Conservation (phyloP, 2,113 vertebrate genomes). For the Telmatochromis sp. region DNA sequence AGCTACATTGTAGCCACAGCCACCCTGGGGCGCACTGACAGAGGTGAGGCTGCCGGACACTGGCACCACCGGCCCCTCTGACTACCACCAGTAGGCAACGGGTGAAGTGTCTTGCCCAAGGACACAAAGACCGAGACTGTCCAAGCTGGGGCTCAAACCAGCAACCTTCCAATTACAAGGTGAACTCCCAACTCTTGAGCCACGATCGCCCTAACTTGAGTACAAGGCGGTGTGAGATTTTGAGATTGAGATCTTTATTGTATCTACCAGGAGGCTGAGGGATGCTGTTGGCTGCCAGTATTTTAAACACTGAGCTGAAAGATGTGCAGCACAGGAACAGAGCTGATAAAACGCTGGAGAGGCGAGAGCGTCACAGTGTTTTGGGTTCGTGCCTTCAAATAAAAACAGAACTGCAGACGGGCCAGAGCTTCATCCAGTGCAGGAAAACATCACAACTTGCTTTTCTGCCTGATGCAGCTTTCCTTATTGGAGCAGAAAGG, state of each 20-base stretch:
- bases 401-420: background rate
- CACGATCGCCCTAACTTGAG: background rate
- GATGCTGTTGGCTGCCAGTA: background rate
- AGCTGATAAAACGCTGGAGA: background rate
- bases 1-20: no score
- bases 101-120: no score
- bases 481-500: background rate
- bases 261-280: background rate
- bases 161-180: accelerated
- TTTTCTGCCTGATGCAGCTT: background rate
- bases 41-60: no score
- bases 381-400: background rate
- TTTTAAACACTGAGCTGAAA: background rate
- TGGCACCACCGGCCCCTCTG: no score
- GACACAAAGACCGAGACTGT: no score
- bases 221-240: accelerated
- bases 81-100: no score
- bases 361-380: accelerated
- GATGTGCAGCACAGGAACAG: background rate
- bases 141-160: accelerated
- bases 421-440: background rate
- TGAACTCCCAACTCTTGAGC: accelerated
- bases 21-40: no score
- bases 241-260: background rate
- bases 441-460: background rate